A percentile compares a stretch with the other conserved stretches of the same genome.
Conservation (phyloP, 2,888 invertebrate species). For the Nomada fucata region DNA sequence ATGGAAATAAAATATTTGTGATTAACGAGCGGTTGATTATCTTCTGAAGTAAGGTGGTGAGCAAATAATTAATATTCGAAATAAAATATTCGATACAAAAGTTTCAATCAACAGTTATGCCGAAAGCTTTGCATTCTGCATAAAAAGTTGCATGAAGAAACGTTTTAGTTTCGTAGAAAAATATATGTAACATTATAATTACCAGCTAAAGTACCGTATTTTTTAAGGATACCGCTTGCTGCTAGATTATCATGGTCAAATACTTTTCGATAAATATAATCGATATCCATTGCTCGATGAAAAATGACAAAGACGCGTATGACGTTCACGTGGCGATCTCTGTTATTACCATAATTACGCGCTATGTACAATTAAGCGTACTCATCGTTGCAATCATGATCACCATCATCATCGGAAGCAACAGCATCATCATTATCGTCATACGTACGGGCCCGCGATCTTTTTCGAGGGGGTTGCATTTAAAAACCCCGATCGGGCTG, state of each 20-base stretch:
- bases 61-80: no score
- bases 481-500: slow-evolving; percentile 53
- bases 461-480: slow-evolving; percentile 54
- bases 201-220: background rate
- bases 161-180: background rate
- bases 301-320: slow-evolving; percentile 29
- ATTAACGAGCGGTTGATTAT: background rate
- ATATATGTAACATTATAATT: background rate
- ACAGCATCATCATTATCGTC: slow-evolving; percentile 42
- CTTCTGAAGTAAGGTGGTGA: no score
- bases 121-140: background rate
- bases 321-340: slow-evolving; percentile 36
- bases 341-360: slow-evolving; percentile 67
- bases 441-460: slow-evolving; percentile 27
- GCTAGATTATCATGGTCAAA: background rate
- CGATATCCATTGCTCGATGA: slow-evolving; percentile 14
- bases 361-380: slow-evolving; percentile 61
- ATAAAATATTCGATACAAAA: background rate
- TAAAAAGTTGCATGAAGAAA: background rate
- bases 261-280: background rate
- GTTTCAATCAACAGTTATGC: background rate
- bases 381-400: slow-evolving; percentile 60
- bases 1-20: background rate
- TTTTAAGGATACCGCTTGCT: background rate
- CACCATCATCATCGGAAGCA: slow-evolving; percentile 43